Evolutionary conservation across 2,888 invertebrate species (phyloP), one percentile per base, ranked within the genome.

Genomic region (Pristionchus japonicus): DNA sequence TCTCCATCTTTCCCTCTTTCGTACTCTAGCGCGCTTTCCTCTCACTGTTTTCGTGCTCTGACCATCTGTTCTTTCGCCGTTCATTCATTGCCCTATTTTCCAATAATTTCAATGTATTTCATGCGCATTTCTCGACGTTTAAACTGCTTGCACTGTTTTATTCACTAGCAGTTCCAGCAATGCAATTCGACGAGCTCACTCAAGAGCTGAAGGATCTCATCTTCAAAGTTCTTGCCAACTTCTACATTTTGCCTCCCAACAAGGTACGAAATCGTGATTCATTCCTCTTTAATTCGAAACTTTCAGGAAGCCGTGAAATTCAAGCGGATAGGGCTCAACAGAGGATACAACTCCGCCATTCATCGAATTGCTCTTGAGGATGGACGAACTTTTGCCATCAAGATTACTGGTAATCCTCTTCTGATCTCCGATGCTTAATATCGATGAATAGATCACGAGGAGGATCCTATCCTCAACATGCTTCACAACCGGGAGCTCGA

Each of bases 101-200:
- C 57, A 0, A 9, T 23, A 23, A 23, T 57, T 57, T 57, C n/a
- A 9, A 9, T 57, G 23, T 57, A n/a, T 17, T 57, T 57, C 20
- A 23, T n/a, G 57, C 57, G 57, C 57, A 4, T n/a, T n/a, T n/a
- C n/a, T n/a, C n/a, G n/a, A n/a, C n/a, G n/a, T n/a, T n/a, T n/a
- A n/a, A n/a, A 57, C 23, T 57, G 57, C 57, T 4, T 15, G n/a
- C 6, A 57, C 57, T 13, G 57, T 17, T 43, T 43, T n/a, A 57
- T 57, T 57, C n/a, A 13, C 31, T 61, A 2, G 13, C 2, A 23
- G 15, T 23, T 40, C 70, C 74, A 74, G 74, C 17, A 13, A 74
- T 74, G 74, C 74, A 74, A 74, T 74, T 74, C 40, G 40, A 74
- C 74, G 77, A 77, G 77, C 77, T 77, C 9, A 47, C 77, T n/a